Percentiles rank a stretch among this genome's conserved stretches.
phyloP scores from a whole-genome alignment of 2,888 invertebrate species.

The Kryphioiulus occultus region DNA sequence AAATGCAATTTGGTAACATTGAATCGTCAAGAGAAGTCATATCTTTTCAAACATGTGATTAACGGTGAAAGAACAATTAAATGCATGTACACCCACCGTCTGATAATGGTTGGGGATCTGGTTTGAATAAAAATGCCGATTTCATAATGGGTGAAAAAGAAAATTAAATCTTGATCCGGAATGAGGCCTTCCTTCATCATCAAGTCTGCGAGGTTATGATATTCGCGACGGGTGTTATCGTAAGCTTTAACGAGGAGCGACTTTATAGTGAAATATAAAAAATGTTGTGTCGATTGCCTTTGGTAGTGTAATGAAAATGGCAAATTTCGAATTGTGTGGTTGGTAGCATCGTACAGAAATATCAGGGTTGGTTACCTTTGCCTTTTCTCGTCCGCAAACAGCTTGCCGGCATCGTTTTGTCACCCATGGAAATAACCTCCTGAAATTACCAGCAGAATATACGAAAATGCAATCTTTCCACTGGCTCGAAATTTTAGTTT shows the following conservation, averaged over 20 bases:
- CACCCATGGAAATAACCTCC: slow-evolving; percentile 7
- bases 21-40: no score
- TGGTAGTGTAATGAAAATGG: no score
- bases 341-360: not conserved
- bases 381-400: not conserved
- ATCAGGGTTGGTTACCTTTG: not conserved
- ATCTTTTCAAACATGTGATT: no score
- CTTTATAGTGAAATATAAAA: not conserved
- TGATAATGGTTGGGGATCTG: not conserved
- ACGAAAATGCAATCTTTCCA: not conserved
- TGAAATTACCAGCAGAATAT: not conserved
- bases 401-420: not conserved
- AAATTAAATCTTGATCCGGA: slow-evolving; percentile 37
- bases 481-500: not conserved
- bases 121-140: not conserved
- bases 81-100: slow-evolving; percentile 33
- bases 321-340: not conserved
- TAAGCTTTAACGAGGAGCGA: slow-evolving; percentile 1
- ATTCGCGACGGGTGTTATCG: not conserved
- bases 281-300: not conserved
- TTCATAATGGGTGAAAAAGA: slow-evolving; percentile 36
- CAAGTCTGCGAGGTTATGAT: not conserved
- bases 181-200: slow-evolving; percentile 43
- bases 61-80: no score
- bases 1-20: no score